Evolutionary conservation across 1,140 invertebrate genomes (phyloP).

Genomic region (Meteorus sp.): DNA sequence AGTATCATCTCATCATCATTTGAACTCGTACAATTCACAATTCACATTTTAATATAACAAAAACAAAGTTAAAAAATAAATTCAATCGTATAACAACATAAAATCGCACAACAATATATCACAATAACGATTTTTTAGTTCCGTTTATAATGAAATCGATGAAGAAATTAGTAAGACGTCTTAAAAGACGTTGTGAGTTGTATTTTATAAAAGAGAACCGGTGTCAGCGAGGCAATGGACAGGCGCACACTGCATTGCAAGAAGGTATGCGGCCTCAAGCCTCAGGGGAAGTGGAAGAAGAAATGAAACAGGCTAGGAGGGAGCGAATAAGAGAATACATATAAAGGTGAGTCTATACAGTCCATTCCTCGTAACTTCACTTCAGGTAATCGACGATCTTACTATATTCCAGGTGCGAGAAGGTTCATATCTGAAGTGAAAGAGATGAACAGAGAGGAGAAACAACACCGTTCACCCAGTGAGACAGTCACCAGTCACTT

Average conservation of each 20-base stretch:
- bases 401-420: background rate
- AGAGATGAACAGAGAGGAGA: slow-evolving; percentile 2
- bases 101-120: too few relatives aligned
- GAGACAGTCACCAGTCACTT: background rate
- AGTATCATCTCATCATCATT: slow-evolving; percentile 5
- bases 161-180: too few relatives aligned
- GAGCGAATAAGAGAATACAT: slow-evolving; percentile 33
- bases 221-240: slow-evolving; percentile 48
- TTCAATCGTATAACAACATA: too few relatives aligned
- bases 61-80: too few relatives aligned
- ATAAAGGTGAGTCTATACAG: slow-evolving; percentile 37
- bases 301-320: slow-evolving; percentile 37
- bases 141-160: too few relatives aligned
- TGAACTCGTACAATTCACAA: background rate
- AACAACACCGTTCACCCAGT: slow-evolving; percentile 3
- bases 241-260: slow-evolving; percentile 53
- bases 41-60: background rate
- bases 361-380: slow-evolving; percentile 35
- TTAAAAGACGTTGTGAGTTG: too few relatives aligned
- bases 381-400: slow-evolving; percentile 11
- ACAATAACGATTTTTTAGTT: too few relatives aligned
- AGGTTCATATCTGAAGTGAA: background rate
- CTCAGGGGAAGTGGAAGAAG: slow-evolving; percentile 46
- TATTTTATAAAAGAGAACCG: slow-evolving; percentile 35
- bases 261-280: slow-evolving; percentile 48